These are phyloP conservation scores for Pygathrix nemaeus DNA, from an alignment of 2,113 vertebrate genomes.

Conservation along the genomic window DNA sequence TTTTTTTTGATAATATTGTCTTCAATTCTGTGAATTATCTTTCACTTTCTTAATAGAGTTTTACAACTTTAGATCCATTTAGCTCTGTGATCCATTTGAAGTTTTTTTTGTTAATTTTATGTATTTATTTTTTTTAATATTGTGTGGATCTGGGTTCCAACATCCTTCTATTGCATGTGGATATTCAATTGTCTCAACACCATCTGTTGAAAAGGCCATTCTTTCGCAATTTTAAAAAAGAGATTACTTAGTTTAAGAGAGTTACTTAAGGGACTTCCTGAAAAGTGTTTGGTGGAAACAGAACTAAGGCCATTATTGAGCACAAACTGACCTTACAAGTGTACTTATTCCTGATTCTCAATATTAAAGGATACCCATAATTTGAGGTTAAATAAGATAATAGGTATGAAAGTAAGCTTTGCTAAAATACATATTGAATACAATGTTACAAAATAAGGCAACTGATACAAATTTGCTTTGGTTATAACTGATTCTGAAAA, in stretches of 20 bases:
- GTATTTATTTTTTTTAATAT: background rate
- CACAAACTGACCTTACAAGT: background rate
- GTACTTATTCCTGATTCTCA: background rate
- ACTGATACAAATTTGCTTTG: background rate
- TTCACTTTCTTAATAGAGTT: background rate
- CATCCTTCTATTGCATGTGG: background rate
- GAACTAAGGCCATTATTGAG: background rate
- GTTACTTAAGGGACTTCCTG: background rate
- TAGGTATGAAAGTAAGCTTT: background rate
- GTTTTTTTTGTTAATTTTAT: background rate
- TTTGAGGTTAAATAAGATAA: background rate
- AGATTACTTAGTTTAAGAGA: background rate
- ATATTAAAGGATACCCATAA: background rate
- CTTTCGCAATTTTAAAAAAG: background rate
- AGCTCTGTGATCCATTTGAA: background rate
- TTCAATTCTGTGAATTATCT: background rate
- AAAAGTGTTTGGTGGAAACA: background rate
- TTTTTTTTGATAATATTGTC: background rate
- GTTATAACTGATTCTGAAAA: background rate
- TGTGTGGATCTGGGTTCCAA: background rate
- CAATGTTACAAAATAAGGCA: background rate
- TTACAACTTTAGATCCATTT: background rate
- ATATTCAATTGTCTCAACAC: background rate
- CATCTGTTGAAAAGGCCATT: background rate
- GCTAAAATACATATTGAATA: background rate